A percentile compares a stretch with the other conserved stretches of the same genome.
phyloP scores from a whole-genome alignment of 2,113 vertebrate genomes.

The Eurystomus gularis region DNA sequence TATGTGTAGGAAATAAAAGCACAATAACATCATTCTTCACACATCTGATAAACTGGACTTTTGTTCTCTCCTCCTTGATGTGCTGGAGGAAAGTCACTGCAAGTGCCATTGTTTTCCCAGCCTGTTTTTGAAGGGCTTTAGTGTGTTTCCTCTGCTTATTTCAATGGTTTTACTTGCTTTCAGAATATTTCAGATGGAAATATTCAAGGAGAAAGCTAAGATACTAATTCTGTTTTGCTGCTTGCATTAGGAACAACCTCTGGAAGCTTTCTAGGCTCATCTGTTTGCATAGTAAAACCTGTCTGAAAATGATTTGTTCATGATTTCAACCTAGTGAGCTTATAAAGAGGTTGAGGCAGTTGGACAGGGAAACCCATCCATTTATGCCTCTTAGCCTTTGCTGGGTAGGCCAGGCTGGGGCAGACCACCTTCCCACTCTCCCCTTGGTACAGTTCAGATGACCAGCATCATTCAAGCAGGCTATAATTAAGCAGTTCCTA shows the following conservation, averaged over 20 bases:
- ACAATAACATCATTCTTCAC: slow-evolving; percentile 25
- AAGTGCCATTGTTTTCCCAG: slow-evolving; percentile 27
- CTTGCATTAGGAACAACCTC: neutral
- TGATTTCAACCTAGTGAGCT: neutral
- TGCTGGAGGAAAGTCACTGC: neutral
- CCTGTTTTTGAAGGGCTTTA: slow-evolving; percentile 4
- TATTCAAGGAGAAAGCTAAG: neutral
- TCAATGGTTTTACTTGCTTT: neutral
- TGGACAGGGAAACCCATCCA: neutral
- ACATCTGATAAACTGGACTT: neutral
- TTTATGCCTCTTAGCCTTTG: neutral
- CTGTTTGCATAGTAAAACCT: neutral
- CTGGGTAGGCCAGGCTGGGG: neutral
- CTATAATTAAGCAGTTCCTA: neutral
- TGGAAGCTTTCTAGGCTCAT: neutral
- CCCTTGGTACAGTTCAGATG: neutral
- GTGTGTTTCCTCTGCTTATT: neutral
- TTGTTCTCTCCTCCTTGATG: slow-evolving; percentile 37
- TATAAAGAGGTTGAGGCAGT: neutral
- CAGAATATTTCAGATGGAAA: neutral
- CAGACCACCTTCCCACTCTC: accelerated
- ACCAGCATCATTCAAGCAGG: neutral
- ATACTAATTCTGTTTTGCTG: neutral
- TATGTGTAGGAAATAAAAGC: neutral
- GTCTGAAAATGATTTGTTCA: neutral